Evolutionary conservation across 2,797 vertebrate genomes (phyloP), one percentile per base, ranked within the genome.

Genomic region (Gallirallus australis): DNA sequence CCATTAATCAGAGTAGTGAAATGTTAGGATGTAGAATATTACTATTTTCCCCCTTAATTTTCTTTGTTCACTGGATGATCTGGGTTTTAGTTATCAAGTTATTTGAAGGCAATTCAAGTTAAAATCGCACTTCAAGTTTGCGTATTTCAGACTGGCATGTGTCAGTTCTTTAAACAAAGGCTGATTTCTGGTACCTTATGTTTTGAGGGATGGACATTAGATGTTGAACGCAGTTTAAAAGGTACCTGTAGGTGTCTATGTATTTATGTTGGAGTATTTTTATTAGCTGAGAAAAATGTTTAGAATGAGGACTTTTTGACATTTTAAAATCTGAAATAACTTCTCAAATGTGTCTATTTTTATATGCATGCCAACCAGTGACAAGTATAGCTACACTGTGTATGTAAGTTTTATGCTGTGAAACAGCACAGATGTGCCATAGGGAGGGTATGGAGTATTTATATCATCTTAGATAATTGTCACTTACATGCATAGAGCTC

Each of bases 161-260:
- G 42, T 21, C 5, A 27, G 4, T 52, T 59, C 23, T 75, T 57
- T 60, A 61, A 88, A 61, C 6, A 52, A 50, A 69, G 8, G 50
- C 15, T 40, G 24, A 25, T 70, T 54, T 59, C n/a, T 85, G 12
- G 2, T 80, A 28, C 42, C 13, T 84, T 1, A 1, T 79, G 6
- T 75, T 81, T 64, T 30, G 21, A 11, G 8, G 11, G 3, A 13
- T 42, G 23, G 18, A 20, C 0, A 0, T 33, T 56, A 42, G 2
- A 3, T 45, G 4, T 20, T 54, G 50, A 39, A 2, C 9, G 24
- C 7, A 31, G 14, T 20, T 73, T 15, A 70, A 72, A 85, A 86
- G 28, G 2, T 14, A 1, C 25, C 2, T 37, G 1, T 45, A 50
- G 33, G 1, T 50, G 7, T 48, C 15, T 31, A 12, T 15, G 11